These are phyloP conservation scores for Mastomys coucha DNA, from an alignment of 2,113 vertebrate genomes.

Conservation along the genomic window DNA sequence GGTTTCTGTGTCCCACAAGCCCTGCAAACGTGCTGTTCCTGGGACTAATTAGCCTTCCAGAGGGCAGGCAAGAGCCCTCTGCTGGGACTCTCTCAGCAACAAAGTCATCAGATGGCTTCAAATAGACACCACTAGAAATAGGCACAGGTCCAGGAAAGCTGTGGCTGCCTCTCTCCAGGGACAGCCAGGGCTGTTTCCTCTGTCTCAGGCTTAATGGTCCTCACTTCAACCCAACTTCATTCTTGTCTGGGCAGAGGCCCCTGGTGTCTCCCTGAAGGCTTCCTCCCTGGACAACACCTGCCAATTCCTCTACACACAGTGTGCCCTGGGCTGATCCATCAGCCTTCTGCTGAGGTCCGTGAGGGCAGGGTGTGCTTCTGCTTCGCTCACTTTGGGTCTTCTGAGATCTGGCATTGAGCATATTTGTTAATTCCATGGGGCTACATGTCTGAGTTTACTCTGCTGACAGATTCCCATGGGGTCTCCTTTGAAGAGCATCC, in stretches of 20 bases:
- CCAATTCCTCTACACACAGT: rapidly evolving
- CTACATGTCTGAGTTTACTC: rapidly evolving
- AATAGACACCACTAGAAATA: not conserved
- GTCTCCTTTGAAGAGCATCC: not conserved
- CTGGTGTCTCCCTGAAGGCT: not conserved
- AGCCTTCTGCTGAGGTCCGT: no score
- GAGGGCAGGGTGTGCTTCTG: rapidly evolving
- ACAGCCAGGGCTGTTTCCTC: not conserved
- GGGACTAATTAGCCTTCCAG: conserved; percentile 50
- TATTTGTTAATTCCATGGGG: rapidly evolving
- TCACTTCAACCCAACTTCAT: not conserved
- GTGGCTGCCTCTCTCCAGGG: not conserved
- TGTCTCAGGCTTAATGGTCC: not conserved
- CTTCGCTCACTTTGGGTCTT: not conserved
- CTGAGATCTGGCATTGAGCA: rapidly evolving
- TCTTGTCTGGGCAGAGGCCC: not conserved
- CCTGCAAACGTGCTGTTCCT: not conserved
- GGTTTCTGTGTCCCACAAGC: not conserved
- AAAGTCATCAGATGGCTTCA: not conserved
- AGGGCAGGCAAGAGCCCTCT: conserved; percentile 35
- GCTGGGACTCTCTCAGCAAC: not conserved
- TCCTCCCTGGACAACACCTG: not conserved
- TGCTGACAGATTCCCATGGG: not conserved
- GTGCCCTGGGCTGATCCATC: rapidly evolving
- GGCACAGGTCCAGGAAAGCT: not conserved